Conservation (phyloP, 2,113 vertebrate species). For the Pterocles gutturalis region DNA sequence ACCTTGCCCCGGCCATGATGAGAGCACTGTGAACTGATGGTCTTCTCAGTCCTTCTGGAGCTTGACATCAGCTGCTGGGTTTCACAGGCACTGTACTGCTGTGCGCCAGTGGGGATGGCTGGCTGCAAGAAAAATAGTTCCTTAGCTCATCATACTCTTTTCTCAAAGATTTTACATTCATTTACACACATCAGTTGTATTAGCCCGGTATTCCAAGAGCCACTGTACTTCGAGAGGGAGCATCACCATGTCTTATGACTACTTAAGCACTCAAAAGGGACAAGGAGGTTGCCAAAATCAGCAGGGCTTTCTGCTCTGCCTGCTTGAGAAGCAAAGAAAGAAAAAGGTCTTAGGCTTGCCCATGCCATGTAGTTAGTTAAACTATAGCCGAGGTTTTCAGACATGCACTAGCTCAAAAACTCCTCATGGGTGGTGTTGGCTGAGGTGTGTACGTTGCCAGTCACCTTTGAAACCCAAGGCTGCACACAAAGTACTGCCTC, state of each 20-base stretch:
- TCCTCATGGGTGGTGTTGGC: neutral
- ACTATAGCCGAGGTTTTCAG: neutral
- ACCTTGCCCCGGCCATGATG: fast-evolving
- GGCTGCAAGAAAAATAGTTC: neutral
- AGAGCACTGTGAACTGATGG: neutral
- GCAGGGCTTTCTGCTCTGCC: neutral
- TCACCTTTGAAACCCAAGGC: neutral
- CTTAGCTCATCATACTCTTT: neutral
- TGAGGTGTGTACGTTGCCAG: neutral
- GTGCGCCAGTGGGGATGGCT: neutral
- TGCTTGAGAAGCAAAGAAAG: neutral
- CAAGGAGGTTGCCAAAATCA: neutral
- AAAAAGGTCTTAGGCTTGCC: neutral
- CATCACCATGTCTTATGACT: fast-evolving
- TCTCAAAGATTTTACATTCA: neutral
- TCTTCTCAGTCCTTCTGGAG: neutral
- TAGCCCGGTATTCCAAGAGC: neutral
- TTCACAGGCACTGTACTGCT: neutral
- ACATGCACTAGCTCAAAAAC: fast-evolving
- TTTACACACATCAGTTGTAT: neutral
- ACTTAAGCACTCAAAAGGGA: neutral
- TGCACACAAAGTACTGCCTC: neutral
- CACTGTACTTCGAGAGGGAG: neutral
- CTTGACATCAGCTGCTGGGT: neutral
- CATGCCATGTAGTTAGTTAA: fast-evolving